Conservation (phyloP, 2,888 invertebrate species). For the Nematopogon swammerdamellus region DNA sequence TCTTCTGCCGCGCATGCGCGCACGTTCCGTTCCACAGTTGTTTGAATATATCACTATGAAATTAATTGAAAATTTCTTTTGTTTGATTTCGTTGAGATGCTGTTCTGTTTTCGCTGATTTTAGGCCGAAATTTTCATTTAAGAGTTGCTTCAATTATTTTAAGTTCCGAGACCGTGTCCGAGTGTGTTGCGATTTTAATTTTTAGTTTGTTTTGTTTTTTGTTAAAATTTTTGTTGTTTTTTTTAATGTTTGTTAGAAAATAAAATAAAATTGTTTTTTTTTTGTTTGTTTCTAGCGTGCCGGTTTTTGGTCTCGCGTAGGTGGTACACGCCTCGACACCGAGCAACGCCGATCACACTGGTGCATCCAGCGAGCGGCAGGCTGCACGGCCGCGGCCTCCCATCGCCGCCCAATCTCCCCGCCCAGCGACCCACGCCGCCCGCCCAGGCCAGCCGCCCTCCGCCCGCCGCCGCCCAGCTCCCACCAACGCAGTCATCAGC, state of each 20-base stretch:
- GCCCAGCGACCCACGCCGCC: slow-evolving; percentile 29
- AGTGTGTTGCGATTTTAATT: slow-evolving; percentile 3
- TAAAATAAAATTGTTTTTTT: slow-evolving; percentile 14
- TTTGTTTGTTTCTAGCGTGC: slow-evolving; percentile 25
- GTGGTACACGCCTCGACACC: slow-evolving; percentile 48
- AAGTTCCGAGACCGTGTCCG: neutral
- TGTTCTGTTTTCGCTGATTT: slow-evolving; percentile 18
- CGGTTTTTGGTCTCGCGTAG: slow-evolving; percentile 39
- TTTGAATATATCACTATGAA: neutral
- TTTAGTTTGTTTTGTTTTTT: slow-evolving; percentile 16
- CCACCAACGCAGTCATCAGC: slow-evolving; percentile 52
- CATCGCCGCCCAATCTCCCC: slow-evolving; percentile 20
- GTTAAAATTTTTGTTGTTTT: slow-evolving; percentile 9
- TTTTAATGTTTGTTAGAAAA: slow-evolving; percentile 12
- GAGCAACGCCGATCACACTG: slow-evolving; percentile 53
- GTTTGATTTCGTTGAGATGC: slow-evolving; percentile 25
- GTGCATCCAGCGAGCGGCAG: slow-evolving; percentile 19
- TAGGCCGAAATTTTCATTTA: slow-evolving; percentile 28
- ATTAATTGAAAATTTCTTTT: slow-evolving; percentile 20
- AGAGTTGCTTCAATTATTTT: slow-evolving; percentile 2
- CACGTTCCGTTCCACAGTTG: slow-evolving; percentile 19
- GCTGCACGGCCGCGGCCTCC: slow-evolving; percentile 21
- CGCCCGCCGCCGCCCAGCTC: slow-evolving; percentile 35
- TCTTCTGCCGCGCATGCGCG: slow-evolving; percentile 44
- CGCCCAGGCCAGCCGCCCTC: slow-evolving; percentile 25